Evolutionary conservation across 1,140 invertebrate species (phyloP), one percentile per base, ranked within the genome.

Genomic region (Acromyrmex heyeri): DNA sequence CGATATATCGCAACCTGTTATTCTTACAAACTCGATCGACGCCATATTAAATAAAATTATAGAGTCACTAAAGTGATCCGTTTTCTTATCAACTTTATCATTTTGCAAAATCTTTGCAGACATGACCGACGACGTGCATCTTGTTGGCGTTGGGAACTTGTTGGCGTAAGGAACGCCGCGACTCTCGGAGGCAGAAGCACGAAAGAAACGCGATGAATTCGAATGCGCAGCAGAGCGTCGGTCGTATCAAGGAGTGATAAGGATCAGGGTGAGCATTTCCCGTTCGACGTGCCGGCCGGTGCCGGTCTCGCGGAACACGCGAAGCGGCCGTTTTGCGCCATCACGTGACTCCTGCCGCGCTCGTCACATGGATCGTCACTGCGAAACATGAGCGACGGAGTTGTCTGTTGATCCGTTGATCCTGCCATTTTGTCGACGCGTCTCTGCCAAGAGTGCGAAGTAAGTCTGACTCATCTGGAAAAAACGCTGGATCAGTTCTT

Each of bases 261-360:
- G 16, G 50, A 18, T 53, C 50, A 44, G 38, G 38, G 38, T 44
- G 38, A 44, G 1, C 38, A 44, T 44, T 44, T 44, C 38, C 38
- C 8, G 38, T 44, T 44, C 38, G 10, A 44, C 38, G 38, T 44
- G 38, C 62, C 48, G 77, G 61, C 77, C 48, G 62, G 62, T 67
- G 30, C 18, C 61, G 27, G 48, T 30, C 48, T 67, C 27, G 5
- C 7, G 3, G 18, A 34, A 50, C 62, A 67, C 77, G 77, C 77
- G 77, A 79, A 24, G 8, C 30, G 27, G n/a, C 3, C 14, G 24
- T 65, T 64, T 62, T 8, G 55, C 21, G 5, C 4, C 18, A 30
- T 53, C 61, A 53, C 27, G 76, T 65, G 76, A 27, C 75, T 77
- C 57, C 14, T 8, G 55, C 55, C 18, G 53, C 24, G 48, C 24